These are phyloP conservation scores for Apis cerana DNA, from an alignment of 1,140 invertebrate species.

Conservation along the genomic window DNA sequence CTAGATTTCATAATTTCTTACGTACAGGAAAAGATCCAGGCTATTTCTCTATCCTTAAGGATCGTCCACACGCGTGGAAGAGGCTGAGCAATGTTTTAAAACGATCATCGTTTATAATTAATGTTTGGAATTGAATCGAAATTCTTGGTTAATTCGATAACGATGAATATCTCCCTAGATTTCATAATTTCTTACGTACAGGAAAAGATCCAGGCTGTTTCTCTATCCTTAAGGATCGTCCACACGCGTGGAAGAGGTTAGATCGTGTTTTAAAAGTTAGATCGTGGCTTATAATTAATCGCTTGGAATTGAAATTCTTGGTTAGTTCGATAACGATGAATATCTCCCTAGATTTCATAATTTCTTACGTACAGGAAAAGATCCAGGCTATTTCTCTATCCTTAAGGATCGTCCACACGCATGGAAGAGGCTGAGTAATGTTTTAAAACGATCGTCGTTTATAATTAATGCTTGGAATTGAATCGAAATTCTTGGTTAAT, in stretches of 20 bases:
- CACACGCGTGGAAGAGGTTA: slow-evolving; percentile 19
- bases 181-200: too few relatives aligned
- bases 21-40: slow-evolving; percentile 13
- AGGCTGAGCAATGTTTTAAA: background rate
- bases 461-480: too few relatives aligned
- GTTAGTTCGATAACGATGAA: too few relatives aligned
- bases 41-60: slow-evolving; percentile 45
- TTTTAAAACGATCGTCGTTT: background rate
- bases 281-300: background rate
- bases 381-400: slow-evolving; percentile 48
- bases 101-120: background rate
- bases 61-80: slow-evolving; percentile 27
- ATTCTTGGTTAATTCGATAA: too few relatives aligned
- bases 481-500: too few relatives aligned
- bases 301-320: too few relatives aligned
- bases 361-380: too few relatives aligned
- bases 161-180: too few relatives aligned
- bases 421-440: background rate
- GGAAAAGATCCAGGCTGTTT: slow-evolving; percentile 43
- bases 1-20: too few relatives aligned
- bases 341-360: too few relatives aligned
- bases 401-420: slow-evolving; percentile 46
- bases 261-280: too few relatives aligned
- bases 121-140: too few relatives aligned
- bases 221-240: slow-evolving; percentile 34